Conservation (phyloP, 2,113 vertebrate species). For the Bettongia penicillata region DNA sequence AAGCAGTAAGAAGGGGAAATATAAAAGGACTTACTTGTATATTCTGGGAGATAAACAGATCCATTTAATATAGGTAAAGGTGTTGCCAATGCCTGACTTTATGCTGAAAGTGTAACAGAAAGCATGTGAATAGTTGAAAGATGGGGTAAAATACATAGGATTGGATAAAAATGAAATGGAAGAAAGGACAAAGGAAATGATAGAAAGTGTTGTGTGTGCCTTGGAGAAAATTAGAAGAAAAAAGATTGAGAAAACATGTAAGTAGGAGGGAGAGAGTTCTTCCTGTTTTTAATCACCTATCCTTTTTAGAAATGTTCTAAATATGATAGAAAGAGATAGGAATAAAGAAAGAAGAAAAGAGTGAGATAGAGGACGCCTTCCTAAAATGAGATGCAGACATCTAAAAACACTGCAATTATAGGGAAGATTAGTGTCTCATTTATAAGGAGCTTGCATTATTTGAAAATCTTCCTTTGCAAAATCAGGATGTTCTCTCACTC, state of each 20-base stretch:
- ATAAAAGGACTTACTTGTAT: not conserved
- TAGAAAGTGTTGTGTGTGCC: not conserved
- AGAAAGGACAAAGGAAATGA: not conserved
- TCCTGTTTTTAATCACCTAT: not conserved
- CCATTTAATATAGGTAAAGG: constrained; percentile 2
- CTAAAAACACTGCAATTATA: constrained; percentile 45
- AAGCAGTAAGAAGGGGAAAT: not conserved
- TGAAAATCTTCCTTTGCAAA: constrained; percentile 2
- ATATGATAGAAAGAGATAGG: not conserved
- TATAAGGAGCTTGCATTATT: constrained; percentile 12
- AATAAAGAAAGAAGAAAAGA: not conserved
- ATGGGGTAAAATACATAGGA: not conserved
- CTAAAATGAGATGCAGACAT: not conserved
- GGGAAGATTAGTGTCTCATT: constrained; percentile 39
- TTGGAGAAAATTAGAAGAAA: not conserved
- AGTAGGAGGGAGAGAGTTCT: not conserved
- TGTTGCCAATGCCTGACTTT: not conserved
- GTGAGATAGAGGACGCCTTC: not conserved
- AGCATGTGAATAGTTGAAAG: not conserved
- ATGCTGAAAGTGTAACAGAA: not conserved
- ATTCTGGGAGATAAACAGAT: not conserved
- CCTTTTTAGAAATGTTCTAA: not conserved
- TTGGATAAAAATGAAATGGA: not conserved
- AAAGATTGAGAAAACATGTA: not conserved
- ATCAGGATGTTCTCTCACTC: not conserved